Evolutionary conservation across 2,797 vertebrate genomes (phyloP).

Genomic region (Prunella strophiata): DNA sequence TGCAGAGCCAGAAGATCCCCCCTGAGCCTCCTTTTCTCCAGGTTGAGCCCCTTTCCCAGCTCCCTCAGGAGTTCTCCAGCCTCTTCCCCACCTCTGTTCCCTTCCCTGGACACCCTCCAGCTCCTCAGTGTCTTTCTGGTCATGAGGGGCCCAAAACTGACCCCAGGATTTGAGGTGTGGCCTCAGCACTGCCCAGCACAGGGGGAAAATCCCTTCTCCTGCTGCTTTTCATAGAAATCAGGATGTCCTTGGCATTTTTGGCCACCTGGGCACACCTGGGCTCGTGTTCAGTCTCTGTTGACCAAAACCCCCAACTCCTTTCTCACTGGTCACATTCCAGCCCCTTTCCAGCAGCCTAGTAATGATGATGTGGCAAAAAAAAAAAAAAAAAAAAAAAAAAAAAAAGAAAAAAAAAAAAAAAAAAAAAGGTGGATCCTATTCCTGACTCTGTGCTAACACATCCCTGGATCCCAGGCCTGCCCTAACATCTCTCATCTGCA

Average conservation of each 20-base stretch:
- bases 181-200: neutral
- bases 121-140: neutral
- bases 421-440: too few relatives aligned
- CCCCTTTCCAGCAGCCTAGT: rapidly evolving
- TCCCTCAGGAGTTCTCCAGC: neutral
- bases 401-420: too few relatives aligned
- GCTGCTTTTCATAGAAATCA: neutral
- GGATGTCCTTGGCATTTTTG: neutral
- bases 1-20: neutral
- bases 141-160: too few relatives aligned
- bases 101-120: rapidly evolving
- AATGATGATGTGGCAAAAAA: rapidly evolving
- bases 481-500: neutral
- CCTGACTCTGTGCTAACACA: neutral
- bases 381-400: too few relatives aligned
- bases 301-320: neutral
- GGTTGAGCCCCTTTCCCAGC: neutral
- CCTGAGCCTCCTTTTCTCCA: neutral
- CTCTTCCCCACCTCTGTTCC: neutral
- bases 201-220: neutral
- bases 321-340: neutral
- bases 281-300: rapidly evolving
- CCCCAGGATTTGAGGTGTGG: neutral
- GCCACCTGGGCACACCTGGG: neutral
- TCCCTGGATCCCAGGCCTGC: neutral